phyloP scores from a whole-genome alignment of 1,140 invertebrate species.

The Dendroctonus ponderosae region DNA sequence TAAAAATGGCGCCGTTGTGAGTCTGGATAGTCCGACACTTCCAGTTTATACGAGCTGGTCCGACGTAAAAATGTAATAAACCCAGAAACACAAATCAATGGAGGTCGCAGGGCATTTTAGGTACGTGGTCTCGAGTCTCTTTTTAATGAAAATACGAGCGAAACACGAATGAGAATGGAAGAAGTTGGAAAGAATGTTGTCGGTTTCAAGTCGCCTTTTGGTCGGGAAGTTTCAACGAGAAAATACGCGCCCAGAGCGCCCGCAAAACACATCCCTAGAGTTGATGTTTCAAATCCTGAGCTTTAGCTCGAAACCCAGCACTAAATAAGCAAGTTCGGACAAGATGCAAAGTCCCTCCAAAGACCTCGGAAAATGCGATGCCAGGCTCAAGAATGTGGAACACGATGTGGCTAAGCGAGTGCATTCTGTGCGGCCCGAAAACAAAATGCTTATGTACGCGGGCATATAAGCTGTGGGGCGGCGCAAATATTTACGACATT shows the following conservation, averaged over 20 bases:
- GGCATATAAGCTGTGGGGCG: too few species aligned
- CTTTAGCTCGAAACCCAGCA: not conserved
- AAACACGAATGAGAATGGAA: slow-evolving; percentile 1
- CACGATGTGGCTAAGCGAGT: slow-evolving; percentile 1
- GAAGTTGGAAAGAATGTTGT: slow-evolving; percentile 1
- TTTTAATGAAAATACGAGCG: slow-evolving; percentile 11
- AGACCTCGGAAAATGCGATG: not conserved
- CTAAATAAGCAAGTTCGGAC: not conserved
- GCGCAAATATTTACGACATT: not conserved
- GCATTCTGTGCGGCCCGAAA: slow-evolving; percentile 1
- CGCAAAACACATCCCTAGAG: not conserved
- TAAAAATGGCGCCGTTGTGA: slow-evolving; percentile 8
- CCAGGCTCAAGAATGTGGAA: slow-evolving; percentile 4
- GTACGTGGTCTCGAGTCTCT: not conserved
- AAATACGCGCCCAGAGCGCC: not conserved
- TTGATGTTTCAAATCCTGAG: not conserved
- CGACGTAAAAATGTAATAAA: slow-evolving; percentile 11
- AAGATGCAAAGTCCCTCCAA: not conserved
- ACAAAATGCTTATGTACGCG: not conserved
- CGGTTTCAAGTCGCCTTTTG: not conserved
- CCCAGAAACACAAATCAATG: slow-evolving; percentile 12
- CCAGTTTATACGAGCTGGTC: slow-evolving; percentile 1
- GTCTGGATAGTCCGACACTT: not conserved
- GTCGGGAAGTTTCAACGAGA: not conserved
- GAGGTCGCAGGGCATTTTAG: not conserved